Evolutionary conservation across 1,140 invertebrate genomes (phyloP), one percentile per base, ranked within the genome.

Genomic region (Cherax quadricarinatus): DNA sequence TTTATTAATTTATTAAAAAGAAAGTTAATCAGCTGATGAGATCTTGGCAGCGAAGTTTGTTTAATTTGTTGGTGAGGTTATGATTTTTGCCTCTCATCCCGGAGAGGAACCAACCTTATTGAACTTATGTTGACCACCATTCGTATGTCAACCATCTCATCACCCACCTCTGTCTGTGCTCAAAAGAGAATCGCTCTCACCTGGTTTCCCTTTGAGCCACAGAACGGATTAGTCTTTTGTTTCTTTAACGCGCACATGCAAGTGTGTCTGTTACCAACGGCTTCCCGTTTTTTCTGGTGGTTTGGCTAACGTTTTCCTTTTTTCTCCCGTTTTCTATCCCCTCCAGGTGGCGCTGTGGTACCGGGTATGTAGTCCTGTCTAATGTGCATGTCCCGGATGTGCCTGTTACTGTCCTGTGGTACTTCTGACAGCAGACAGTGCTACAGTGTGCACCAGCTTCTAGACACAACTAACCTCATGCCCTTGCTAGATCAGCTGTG

Each of bases 331-430:
- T 70, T 89, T 89, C 86, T 86, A 53, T 90, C 57, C 86, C 84
- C 78, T 81, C 51, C 82, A 94, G 94, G 93, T 94, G 89, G 94
- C 94, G 80, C 93, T 94, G 78, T 94, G 94, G 93, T 94, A 93
- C 92, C 92, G 94, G 94, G 94, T 94, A 94, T 88, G 94, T 94
- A 92, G 87, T 53, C 84, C 48, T 53, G 51, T 78, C 70, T 73
- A 73, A 24, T 87, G 85, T 86, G 85, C 85, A 87, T 87, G 85
- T 57, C 70, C 24, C 48, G 57, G 66, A 4, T 41, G 24, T 86
- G 84, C 66, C 48, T 73, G 60, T 18, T 66, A 18, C 62, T 79
- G 78, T 79, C 78, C 78, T 24, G 24, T 16, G 30, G 30, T 48
- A 24, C 78, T 10, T 66, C 14, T 41, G 30, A 41, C 30, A 41